These are phyloP conservation scores for Ceratosolen solmsi DNA, from an alignment of 1,140 invertebrate genomes.

Conservation along the genomic window DNA sequence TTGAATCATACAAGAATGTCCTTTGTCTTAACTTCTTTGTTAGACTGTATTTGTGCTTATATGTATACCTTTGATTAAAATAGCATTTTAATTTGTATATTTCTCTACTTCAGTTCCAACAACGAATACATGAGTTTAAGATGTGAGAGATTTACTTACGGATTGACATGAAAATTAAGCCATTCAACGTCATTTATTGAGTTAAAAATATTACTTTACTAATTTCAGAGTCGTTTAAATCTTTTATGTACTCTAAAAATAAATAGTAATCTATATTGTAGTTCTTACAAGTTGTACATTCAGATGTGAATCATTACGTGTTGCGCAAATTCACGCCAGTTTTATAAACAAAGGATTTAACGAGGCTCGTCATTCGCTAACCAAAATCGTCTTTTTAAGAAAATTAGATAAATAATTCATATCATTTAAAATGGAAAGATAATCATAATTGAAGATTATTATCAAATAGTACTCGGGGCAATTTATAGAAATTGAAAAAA, in stretches of 20 bases:
- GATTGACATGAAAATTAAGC: background rate
- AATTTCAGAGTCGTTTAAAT: conserved; percentile 33
- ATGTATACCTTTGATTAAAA: background rate
- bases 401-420: conserved; percentile 4
- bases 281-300: conserved; percentile 17
- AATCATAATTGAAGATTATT: background rate
- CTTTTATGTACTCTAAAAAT: conserved; percentile 29
- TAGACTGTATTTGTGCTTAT: too few relatives aligned
- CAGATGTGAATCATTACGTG: conserved; percentile 27
- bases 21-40: too few relatives aligned
- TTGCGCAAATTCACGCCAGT: conserved; percentile 36
- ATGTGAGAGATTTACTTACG: background rate
- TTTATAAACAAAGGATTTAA: conserved; percentile 45
- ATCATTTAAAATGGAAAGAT: background rate
- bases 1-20: background rate
- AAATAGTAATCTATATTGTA: conserved; percentile 22
- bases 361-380: conserved; percentile 12
- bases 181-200: background rate
- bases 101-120: too few relatives aligned
- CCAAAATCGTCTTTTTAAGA: conserved; percentile 22
- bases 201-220: conserved; percentile 26
- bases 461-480: too few relatives aligned
- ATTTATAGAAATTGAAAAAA: background rate
- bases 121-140: too few relatives aligned
- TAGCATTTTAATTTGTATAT: background rate